Percentiles rank a stretch among this genome's conserved stretches.
Evolutionary conservation across 2,113 vertebrate species (phyloP).

Genomic region (Cynopterus brachyotis): DNA sequence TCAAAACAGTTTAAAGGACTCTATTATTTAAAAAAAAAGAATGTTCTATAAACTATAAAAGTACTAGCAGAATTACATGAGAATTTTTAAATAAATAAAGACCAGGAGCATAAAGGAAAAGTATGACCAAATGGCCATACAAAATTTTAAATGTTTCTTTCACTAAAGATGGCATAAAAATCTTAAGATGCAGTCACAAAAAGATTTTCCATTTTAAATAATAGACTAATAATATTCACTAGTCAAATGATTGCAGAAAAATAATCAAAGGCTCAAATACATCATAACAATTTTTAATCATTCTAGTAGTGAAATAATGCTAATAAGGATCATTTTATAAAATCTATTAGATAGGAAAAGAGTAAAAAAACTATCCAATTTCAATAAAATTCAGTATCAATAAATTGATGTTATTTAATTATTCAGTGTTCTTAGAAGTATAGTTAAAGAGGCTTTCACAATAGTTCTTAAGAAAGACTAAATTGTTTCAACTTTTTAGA

Average conservation of each 20-base stretch:
- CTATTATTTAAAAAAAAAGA: neutral
- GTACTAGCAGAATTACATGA: neutral
- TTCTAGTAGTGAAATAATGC: neutral
- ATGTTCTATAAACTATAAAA: neutral
- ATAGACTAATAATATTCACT: neutral
- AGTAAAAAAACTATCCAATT: neutral
- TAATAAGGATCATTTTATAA: neutral
- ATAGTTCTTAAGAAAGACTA: constrained; percentile 4
- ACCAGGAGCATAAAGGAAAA: neutral
- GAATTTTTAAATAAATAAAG: neutral
- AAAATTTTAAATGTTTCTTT: neutral
- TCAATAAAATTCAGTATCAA: neutral
- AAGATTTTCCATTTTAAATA: constrained; percentile 3
- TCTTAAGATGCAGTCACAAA: neutral
- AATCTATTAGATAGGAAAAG: neutral
- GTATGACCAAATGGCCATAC: neutral
- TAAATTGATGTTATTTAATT: neutral
- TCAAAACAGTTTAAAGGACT: neutral
- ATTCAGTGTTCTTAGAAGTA: neutral
- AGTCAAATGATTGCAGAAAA: neutral
- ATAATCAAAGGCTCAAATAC: neutral
- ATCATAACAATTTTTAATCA: neutral
- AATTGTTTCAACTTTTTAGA: constrained; percentile 1
- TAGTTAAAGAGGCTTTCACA: neutral
- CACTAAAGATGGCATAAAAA: neutral